phyloP scores from a whole-genome alignment of 1,140 invertebrate genomes.

The Laupala kohalensis region DNA sequence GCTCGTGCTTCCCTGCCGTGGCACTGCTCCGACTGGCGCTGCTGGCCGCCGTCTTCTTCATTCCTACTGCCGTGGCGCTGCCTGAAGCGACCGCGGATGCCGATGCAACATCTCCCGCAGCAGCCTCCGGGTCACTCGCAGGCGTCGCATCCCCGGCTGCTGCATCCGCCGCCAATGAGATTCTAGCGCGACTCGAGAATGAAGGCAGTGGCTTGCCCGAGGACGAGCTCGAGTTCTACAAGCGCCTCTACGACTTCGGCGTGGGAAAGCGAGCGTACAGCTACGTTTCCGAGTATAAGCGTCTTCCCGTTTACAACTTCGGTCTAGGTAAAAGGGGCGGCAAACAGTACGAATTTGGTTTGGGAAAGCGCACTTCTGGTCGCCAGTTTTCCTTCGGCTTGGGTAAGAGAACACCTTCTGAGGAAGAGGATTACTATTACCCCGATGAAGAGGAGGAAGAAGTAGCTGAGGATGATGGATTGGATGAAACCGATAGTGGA shows the following conservation, averaged over 20 bases:
- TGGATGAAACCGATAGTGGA: neutral
- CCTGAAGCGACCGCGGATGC: too few species aligned
- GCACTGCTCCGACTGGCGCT: neutral
- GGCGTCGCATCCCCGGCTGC: neutral
- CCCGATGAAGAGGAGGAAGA: constrained; percentile 18
- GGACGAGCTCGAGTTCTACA: constrained; percentile 8
- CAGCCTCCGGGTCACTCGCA: too few species aligned
- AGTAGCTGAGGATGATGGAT: neutral
- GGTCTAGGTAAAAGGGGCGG: constrained; percentile 42
- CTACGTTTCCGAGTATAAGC: constrained; percentile 49
- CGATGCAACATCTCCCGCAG: too few species aligned
- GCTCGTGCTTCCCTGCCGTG: neutral
- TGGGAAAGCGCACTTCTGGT: constrained; percentile 26
- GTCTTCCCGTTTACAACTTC: constrained; percentile 50
- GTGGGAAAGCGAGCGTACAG: constrained; percentile 43
- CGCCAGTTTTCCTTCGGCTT: constrained; percentile 17
- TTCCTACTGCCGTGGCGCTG: too few species aligned
- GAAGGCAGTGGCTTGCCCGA: neutral
- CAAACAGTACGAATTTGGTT: constrained; percentile 24
- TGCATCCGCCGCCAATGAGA: neutral
- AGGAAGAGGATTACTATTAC: constrained; percentile 20
- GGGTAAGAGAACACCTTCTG: constrained; percentile 14
- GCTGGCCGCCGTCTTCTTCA: neutral
- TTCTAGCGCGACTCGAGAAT: neutral
- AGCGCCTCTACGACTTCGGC: constrained; percentile 20